These are phyloP conservation scores for Macrosiphum euphorbiae DNA, from an alignment of 2,888 invertebrate species.

Conservation along the genomic window DNA sequence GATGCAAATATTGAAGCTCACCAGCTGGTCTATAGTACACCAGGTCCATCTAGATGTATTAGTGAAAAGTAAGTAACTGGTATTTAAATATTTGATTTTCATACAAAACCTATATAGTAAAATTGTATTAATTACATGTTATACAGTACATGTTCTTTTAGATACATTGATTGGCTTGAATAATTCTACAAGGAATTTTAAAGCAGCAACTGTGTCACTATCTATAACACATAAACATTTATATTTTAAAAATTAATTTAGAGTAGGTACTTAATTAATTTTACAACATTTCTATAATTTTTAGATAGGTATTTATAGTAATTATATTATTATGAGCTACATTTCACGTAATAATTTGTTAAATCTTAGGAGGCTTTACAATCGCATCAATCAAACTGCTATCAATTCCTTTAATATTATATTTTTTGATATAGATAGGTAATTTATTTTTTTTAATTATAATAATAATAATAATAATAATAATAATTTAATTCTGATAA, in stretches of 20 bases:
- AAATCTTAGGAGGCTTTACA: constrained; percentile 10
- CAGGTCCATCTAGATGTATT: not conserved
- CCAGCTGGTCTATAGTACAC: not conserved
- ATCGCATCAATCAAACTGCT: not conserved
- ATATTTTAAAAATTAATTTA: not conserved
- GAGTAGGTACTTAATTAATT: too few relatives aligned
- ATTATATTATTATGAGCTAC: too few relatives aligned
- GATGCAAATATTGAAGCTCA: not conserved
- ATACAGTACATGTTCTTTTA: not conserved
- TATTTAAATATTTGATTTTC: not conserved
- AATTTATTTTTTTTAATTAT: too few relatives aligned
- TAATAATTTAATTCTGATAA: too few relatives aligned
- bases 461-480: too few relatives aligned
- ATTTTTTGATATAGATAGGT: not conserved
- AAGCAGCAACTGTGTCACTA: not conserved
- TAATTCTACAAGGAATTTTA: not conserved
- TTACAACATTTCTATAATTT: too few relatives aligned
- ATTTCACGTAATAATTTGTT: not conserved
- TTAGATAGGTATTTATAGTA: too few relatives aligned
- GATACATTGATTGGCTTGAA: constrained; percentile 3
- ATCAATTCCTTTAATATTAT: not conserved
- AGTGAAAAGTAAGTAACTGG: not conserved
- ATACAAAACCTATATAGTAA: too few relatives aligned
- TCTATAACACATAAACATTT: not conserved
- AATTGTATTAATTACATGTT: too few relatives aligned